A percentile compares a stretch with the other conserved stretches of the same genome.
Evolutionary conservation across 2,888 invertebrate genomes (phyloP).

Genomic region (Aphelenchoides bicaudatus): DNA sequence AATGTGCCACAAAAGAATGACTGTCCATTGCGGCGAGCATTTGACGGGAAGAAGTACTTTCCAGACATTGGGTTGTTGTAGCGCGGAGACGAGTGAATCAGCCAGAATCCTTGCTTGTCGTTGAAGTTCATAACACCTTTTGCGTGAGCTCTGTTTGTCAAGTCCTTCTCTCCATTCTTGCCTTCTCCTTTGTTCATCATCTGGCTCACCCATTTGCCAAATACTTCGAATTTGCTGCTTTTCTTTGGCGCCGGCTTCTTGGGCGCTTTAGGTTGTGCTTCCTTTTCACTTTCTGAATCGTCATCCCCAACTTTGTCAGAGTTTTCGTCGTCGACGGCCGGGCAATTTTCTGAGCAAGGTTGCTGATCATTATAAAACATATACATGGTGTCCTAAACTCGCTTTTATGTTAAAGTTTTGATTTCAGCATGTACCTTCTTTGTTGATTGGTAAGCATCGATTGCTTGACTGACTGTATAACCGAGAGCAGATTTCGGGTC

Average conservation of each 20-base stretch:
- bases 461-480: conserved; percentile 9
- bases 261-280: too few species aligned
- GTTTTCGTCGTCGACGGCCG: too few species aligned
- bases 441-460: conserved; percentile 10
- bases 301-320: too few species aligned
- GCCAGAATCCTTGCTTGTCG: conserved; percentile 74
- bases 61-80: conserved; percentile 70
- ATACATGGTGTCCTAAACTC: too few species aligned
- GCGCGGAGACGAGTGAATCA: conserved; percentile 85
- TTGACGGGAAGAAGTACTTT: conserved; percentile 61
- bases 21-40: conserved; percentile 71
- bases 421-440: not conserved
- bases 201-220: too few species aligned
- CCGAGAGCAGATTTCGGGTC: conserved; percentile 19
- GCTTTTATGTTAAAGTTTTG: not conserved
- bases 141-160: conserved; percentile 62
- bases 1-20: conserved; percentile 75
- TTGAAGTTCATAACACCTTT: conserved; percentile 80
- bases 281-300: too few species aligned
- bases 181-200: too few species aligned
- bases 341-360: too few species aligned
- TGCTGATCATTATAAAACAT: conserved; percentile 71
- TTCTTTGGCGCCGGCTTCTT: too few species aligned
- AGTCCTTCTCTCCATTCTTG: too few species aligned
- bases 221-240: too few species aligned